Evolutionary conservation across 2,113 vertebrate species (phyloP), one percentile per base, ranked within the genome.

Genomic region (Sceloporus tristichus): DNA sequence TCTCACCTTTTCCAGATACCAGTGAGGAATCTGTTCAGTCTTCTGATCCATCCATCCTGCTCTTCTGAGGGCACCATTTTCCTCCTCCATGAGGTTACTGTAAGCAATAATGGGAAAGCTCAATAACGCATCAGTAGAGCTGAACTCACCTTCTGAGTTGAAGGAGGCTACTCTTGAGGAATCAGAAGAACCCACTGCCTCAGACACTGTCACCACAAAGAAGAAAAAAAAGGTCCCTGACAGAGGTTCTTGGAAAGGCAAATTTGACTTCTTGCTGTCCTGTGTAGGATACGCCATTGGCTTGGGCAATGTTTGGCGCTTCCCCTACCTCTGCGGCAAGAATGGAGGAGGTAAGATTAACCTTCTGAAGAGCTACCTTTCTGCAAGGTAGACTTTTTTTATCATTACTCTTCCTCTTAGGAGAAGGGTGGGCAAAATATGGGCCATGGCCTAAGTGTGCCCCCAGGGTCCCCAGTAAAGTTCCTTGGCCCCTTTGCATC

Each of bases 291-390:
- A 98, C 0, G 98, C 98, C 80, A 98, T 98, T 0, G 98, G 98
- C 7, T 95, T 99, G 66, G 98, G 98, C 81, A 98, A 98, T 0
- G 98, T 99, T 74, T 99, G 98, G 98, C 97, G 98, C 86, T 99
- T 99, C 89, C 98, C 98, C 0, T 99, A 99, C 91, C 97, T 99
- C 85, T 99, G 98, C 6, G 98, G 98, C 86, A 99, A 98, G 93
- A 99, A 98, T 0, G 98, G 98, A 88, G 98, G 98, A 96, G 98
- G 98, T 98, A 92, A 97, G 96, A 85, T 53, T 56, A 53, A 6
- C 23, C 11, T 2, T 19, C 29, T 53, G 0, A 9, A 62, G 10
- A 65, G 4, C 3, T 62, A 62, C 11, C 59, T 25, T 68, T 16
- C 66, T 68, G 66, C 21, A 68, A 21, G 66, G 66, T 68, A 25